Evolutionary conservation across 2,797 vertebrate genomes (phyloP), one percentile per base, ranked within the genome.

Genomic region (Myripristis jacobus): DNA sequence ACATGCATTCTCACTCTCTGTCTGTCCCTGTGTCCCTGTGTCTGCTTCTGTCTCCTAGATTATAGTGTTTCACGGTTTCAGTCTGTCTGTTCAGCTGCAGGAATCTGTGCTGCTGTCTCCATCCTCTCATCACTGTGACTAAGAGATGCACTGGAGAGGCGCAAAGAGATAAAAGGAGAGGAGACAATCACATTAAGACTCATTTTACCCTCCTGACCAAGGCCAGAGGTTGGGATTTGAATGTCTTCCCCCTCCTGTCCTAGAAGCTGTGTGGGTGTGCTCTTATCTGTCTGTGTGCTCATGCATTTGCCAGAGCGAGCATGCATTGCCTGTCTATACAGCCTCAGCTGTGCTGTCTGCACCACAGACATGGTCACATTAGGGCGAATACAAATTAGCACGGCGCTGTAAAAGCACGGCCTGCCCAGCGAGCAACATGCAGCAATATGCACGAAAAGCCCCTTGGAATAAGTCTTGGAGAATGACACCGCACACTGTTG

Each of bases 171-270:
- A 87, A 87, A 34, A 16, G 34, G 36, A 31, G 53, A 61, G 66
- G 57, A 87, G 83, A 86, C 87, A 87, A 87, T 88, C 80, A 54
- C 82, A 86, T 91, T 91, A 86, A 75, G 81, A 63, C 74, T 74
- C 81, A 77, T 83, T 83, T 85, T 78, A 77, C 69, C 77, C 72
- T 67, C 64, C 66, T 53, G 65, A 77, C 73, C 73, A 69, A 81
- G 71, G 84, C 77, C 73, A 85, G 77, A 73, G 85, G 81, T 87
- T 74, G 64, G 86, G 85, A 88, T 88, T 91, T 84, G 69, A 88
- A 83, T 72, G 75, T 73, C 73, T 54, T 27, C 47, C 19, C 36
- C 21, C 29, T 31, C 25, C 21, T 65, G 61, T 66, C 34, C 52
- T 76, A 22, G 61, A 60, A 63, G 81, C 47, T 31, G 59, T 54